A percentile compares a stretch with the other conserved stretches of the same genome.
phyloP scores from a whole-genome alignment of 1,140 invertebrate genomes.

The Proctacanthus coquilletti region DNA sequence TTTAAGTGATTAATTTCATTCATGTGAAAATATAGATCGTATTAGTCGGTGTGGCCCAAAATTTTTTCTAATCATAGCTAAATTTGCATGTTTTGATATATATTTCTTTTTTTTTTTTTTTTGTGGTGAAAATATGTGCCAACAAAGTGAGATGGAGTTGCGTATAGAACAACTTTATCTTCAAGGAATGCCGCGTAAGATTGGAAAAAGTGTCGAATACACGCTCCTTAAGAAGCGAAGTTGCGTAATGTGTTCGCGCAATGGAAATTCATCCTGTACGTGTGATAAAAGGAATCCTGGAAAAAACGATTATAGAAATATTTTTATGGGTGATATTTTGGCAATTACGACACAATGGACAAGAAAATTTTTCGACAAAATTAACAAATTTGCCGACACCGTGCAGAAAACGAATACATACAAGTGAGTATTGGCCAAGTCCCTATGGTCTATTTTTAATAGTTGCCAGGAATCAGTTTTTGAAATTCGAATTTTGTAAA shows the following conservation, averaged over 20 bases:
- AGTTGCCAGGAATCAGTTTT: no score
- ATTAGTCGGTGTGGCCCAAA: no score
- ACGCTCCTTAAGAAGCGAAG: slow-evolving; percentile 10
- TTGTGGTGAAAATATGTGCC: background rate
- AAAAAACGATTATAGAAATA: no score
- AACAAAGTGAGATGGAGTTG: slow-evolving; percentile 3
- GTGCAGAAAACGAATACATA: background rate
- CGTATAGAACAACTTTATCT: slow-evolving; percentile 24
- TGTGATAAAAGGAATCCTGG: slow-evolving; percentile 1
- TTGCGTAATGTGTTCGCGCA: slow-evolving; percentile 7
- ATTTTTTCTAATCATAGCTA: no score
- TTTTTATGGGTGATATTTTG: background rate
- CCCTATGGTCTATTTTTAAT: no score
- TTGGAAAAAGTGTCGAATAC: slow-evolving; percentile 20
- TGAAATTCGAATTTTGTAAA: no score
- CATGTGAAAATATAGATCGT: no score
- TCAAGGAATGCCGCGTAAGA: slow-evolving; percentile 23
- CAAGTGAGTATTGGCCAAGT: slow-evolving; percentile 2
- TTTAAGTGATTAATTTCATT: no score
- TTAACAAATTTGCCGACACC: background rate
- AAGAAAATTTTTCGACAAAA: background rate
- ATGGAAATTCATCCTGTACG: background rate
- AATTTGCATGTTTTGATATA: no score
- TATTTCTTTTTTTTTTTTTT: no score
- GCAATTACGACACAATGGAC: background rate